Evolutionary conservation across 2,888 invertebrate genomes (phyloP), one percentile per base, ranked within the genome.

Genomic region (Rhagophthalmus giganteus): DNA sequence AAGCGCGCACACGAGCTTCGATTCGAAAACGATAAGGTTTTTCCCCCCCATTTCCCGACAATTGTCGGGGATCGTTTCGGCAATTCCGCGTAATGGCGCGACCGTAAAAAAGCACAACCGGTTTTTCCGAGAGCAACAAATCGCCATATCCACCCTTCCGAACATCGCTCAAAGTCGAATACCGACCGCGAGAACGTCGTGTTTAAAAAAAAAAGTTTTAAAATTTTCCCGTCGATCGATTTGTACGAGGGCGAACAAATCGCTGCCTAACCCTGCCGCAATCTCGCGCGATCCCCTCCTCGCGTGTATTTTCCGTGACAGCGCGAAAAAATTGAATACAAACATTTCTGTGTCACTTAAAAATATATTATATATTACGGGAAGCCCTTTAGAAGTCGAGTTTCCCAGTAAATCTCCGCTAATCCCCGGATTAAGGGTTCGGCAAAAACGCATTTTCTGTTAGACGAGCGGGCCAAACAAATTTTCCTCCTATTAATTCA

Each of bases 361-460:
- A 40, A 33, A 46, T 46, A 46, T 38, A 45, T 20, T 27, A n/a
- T n/a, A n/a, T n/a, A n/a, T n/a, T n/a, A n/a, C n/a, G n/a, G n/a
- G n/a, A n/a, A 26, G 31, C 25, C 31, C 27, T 24, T 30, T 8
- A 12, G 16, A 20, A 32, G 20, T 24, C 16, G 32, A 39, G 42
- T 37, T 50, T 25, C 48, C 15, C 41, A 34, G 16, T 12, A 42
- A 41, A 41, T 42, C 42, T 37, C 24, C 10, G 25, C 24, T 50
- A 42, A 50, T 42, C 42, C 13, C 30, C 7, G 35, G 50, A 44
- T 49, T 49, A 49, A 49, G 37, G 49, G 42, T 42, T 32, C 15
- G 37, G 31, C 32, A 35, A 48, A 47, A 49, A 50, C 50, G 37
- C 42, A 10, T 42, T 44, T 27, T 38, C 24, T 30, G 37, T 33